Evolutionary conservation across 2,797 vertebrate genomes (phyloP).

Genomic region (Merluccius polli): DNA sequence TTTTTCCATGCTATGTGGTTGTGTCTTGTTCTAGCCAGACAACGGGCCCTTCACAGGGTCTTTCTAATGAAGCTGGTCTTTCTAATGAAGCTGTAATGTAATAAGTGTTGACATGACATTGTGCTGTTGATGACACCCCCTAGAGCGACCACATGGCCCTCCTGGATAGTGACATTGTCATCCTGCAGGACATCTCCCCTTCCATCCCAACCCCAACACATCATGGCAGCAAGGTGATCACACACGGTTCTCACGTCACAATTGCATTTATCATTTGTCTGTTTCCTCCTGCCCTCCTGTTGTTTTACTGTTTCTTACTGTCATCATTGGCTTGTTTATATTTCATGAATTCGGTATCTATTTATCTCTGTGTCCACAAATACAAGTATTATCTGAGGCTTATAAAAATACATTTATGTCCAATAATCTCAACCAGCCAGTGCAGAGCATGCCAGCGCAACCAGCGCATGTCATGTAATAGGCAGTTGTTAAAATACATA

Average conservation of each 20-base stretch:
- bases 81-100: background rate
- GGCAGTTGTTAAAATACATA: no score
- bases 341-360: no score
- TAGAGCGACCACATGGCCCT: conserved; percentile 59
- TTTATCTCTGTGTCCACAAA: no score
- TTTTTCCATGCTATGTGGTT: background rate
- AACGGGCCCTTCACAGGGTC: background rate
- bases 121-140: conserved; percentile 43
- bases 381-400: no score
- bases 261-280: no score
- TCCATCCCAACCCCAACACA: conserved; percentile 27
- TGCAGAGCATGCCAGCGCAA: no score
- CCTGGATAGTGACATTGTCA: conserved; percentile 47
- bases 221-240: conserved; percentile 35
- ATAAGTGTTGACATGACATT: background rate
- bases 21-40: background rate
- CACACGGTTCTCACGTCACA: conserved; percentile 27
- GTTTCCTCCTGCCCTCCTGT: no score
- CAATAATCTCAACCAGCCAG: no score
- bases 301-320: no score
- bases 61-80: background rate
- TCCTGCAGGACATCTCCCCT: conserved; percentile 50
- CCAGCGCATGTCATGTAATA: no score
- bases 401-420: no score
- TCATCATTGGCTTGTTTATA: no score